phyloP scores from a whole-genome alignment of 2,113 vertebrate genomes.

The Meleagris gallopavo region DNA sequence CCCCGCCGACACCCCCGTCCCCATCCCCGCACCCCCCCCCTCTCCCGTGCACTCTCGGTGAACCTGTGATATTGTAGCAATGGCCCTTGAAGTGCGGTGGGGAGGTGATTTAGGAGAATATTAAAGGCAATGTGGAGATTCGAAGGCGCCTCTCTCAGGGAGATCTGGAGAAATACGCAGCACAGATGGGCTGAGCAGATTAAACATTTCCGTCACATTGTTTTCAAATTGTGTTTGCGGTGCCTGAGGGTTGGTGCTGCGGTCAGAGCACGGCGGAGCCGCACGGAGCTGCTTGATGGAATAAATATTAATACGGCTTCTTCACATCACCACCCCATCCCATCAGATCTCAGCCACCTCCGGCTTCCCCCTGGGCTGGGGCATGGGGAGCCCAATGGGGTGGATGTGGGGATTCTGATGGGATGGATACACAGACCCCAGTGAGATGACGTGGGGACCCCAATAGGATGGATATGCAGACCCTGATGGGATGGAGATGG shows the following conservation, averaged over 20 bases:
- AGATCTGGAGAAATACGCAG: constrained; percentile 89
- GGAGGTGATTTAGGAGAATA: constrained; percentile 91
- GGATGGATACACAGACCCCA: fast-evolving
- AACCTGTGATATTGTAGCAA: constrained; percentile 88
- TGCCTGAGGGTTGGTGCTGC: constrained; percentile 83
- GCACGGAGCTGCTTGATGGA: constrained; percentile 68
- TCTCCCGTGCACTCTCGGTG: constrained; percentile 88
- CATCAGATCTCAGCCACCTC: constrained; percentile 9
- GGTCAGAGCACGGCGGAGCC: constrained; percentile 80
- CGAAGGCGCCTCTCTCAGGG: constrained; percentile 91
- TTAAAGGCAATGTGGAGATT: constrained; percentile 95
- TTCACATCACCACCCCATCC: constrained; percentile 65
- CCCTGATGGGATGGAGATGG: too few species aligned
- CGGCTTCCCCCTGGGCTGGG: not conserved
- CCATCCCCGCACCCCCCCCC: not conserved
- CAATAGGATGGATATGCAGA: too few species aligned
- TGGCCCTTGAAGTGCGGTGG: constrained; percentile 85
- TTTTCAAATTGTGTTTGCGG: constrained; percentile 87
- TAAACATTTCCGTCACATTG: constrained; percentile 93
- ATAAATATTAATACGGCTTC: constrained; percentile 75
- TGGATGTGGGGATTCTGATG: too few species aligned
- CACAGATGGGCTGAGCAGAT: constrained; percentile 96
- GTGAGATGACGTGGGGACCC: not conserved
- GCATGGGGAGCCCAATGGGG: too few species aligned
- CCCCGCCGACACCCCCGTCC: constrained; percentile 32